Percentiles rank a stretch among this genome's conserved stretches.
These are phyloP conservation scores for Hylyphantes graminicola DNA, from an alignment of 1,140 invertebrate genomes.

Conservation along the genomic window DNA sequence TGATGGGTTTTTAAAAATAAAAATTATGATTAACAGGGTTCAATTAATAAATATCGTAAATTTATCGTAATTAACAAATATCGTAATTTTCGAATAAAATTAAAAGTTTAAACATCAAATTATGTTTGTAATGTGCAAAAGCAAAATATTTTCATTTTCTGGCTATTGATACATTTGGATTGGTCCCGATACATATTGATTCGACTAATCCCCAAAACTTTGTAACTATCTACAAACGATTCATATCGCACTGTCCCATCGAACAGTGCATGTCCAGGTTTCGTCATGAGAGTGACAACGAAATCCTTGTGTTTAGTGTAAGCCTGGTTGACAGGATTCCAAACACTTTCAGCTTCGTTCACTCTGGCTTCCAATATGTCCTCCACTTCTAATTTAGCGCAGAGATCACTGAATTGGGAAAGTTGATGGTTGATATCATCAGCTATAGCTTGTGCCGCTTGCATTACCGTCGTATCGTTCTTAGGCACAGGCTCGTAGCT, in stretches of 20 bases:
- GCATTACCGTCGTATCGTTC: background rate
- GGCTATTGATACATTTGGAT: constrained; percentile 80
- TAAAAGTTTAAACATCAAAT: too few species aligned
- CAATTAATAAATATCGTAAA: too few species aligned
- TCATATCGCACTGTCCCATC: constrained; percentile 75
- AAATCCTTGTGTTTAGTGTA: constrained; percentile 72
- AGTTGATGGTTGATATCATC: constrained; percentile 26
- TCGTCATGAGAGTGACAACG: constrained; percentile 75
- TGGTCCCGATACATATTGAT: constrained; percentile 84
- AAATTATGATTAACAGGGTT: too few species aligned
- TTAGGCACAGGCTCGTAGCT: background rate
- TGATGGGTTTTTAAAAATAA: too few species aligned
- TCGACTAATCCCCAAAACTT: constrained; percentile 79
- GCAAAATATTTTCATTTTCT: constrained; percentile 77
- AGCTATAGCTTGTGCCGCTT: constrained; percentile 62
- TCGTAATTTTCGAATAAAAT: too few species aligned
- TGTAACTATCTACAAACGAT: constrained; percentile 73
- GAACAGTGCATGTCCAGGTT: constrained; percentile 79
- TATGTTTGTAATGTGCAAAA: constrained; percentile 64
- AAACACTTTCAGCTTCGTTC: constrained; percentile 75
- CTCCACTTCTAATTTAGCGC: constrained; percentile 73
- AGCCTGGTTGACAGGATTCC: constrained; percentile 70
- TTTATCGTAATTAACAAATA: too few species aligned
- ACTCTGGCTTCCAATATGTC: constrained; percentile 77
- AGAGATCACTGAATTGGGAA: constrained; percentile 67